Evolutionary conservation across 2,113 vertebrate species (phyloP), one percentile per base, ranked within the genome.

Genomic region (Micronisus gabar): DNA sequence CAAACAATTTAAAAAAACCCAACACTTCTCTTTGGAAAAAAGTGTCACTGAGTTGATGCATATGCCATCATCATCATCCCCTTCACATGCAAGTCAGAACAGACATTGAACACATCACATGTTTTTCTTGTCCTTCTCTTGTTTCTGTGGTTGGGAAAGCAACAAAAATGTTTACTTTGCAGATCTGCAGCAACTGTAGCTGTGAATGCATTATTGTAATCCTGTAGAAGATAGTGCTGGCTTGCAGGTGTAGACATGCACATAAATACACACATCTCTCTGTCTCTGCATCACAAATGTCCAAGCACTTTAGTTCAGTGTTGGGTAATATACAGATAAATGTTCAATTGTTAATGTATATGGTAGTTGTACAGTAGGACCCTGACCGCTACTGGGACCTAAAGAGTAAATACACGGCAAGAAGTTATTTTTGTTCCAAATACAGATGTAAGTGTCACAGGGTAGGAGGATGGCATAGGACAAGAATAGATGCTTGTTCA

Each of bases 1-100:
- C 25, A 74, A 82, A 53, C 40, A 14, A 38, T 78, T 87, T 4
- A 7, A 20, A 22, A 79, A 71, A 53, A 0, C 1, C 3, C 0
- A 29, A 10, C 43, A 18, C 13, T 61, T 90, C 32, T 90, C 50
- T 58, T 70, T 29, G 50, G 36, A 79, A 68, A 70, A 85, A 66
- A 20, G 18, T 10, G 25, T 72, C 43, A 40, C 47, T n/a, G 53
- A 25, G 58, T 78, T 20, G 1, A 36, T 65, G 72, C 62, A 18
- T 45, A 38, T 88, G 56, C 34, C 36, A 56, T 88, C 19, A n/a
- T 88, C 19, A n/a, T 94, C 66, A 66, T 90, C 76, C 50, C 41
- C n/a, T 86, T 96, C 81, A 76, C 43, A 21, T 91, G 63, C 56
- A 68, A 95, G 72, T 79, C 87, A 88, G 82, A 95, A 78, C 67